Evolutionary conservation across 2,797 vertebrate genomes (phyloP).

Genomic region (Myotis findleyi): DNA sequence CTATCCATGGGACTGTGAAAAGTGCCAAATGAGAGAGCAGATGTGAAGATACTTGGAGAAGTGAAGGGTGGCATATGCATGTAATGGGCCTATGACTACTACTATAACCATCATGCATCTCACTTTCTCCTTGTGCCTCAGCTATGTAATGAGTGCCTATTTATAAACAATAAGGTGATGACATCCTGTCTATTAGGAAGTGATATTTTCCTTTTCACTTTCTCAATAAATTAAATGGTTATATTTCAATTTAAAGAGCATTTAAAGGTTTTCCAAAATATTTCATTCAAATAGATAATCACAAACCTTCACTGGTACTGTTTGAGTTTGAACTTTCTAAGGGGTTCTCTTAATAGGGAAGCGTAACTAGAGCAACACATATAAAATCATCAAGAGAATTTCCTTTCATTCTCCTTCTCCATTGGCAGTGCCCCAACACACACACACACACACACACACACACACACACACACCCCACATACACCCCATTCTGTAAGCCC

Average conservation of each 20-base stretch:
- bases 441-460: not conserved
- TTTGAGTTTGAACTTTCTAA: slow-evolving; percentile 3
- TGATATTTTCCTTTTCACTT: not conserved
- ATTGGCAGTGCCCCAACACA: not conserved
- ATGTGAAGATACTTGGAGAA: not conserved
- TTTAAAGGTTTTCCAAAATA: slow-evolving; percentile 15
- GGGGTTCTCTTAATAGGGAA: not conserved
- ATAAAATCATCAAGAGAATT: not conserved
- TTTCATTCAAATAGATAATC: slow-evolving; percentile 19
- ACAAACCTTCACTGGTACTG: not conserved
- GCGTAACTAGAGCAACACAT: not conserved
- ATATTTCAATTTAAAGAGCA: slow-evolving; percentile 21
- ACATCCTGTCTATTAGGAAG: not conserved
- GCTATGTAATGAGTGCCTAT: not conserved
- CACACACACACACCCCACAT: not conserved
- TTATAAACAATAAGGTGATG: not conserved
- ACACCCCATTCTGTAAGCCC: not conserved
- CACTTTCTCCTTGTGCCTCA: not conserved
- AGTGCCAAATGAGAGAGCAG: not conserved
- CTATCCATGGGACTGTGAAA: not conserved
- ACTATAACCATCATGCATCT: not conserved
- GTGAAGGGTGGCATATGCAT: not conserved
- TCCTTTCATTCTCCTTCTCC: not conserved
- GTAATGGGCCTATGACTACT: not conserved
- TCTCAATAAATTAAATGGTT: slow-evolving; percentile 15